Percentiles rank a stretch among this genome's conserved stretches.
These are phyloP conservation scores for Odobenus rosmarus DNA, from an alignment of 2,113 vertebrate genomes.

Conservation along the genomic window DNA sequence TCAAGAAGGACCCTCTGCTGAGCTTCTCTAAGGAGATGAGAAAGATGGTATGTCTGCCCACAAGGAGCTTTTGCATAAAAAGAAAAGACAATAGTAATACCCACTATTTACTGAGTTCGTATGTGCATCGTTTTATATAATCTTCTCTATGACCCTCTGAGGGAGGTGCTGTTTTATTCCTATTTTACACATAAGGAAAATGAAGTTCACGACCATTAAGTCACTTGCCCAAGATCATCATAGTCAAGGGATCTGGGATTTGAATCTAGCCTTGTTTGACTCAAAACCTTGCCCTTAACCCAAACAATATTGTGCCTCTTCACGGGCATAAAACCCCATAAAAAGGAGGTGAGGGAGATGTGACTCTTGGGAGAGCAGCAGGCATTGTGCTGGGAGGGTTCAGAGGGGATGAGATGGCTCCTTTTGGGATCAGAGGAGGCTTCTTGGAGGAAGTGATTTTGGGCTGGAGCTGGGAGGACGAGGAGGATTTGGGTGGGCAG, in stretches of 20 bases:
- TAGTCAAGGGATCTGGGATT: background rate
- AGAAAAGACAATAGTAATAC: background rate
- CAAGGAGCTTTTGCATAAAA: background rate
- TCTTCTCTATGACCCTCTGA: background rate
- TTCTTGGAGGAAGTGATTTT: background rate
- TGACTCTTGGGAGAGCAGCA: background rate
- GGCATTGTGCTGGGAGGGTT: background rate
- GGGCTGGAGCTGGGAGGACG: background rate
- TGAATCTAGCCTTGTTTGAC: background rate
- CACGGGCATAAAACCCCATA: background rate
- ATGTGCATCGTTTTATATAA: background rate
- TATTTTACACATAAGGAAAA: background rate
- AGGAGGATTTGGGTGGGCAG: background rate
- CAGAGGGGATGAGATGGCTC: background rate
- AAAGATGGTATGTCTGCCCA: background rate
- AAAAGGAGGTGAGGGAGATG: background rate
- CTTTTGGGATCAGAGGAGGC: background rate
- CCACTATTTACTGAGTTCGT: background rate
- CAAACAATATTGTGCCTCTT: background rate
- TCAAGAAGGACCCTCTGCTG: background rate
- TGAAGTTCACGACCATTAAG: background rate
- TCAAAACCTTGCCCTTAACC: background rate
- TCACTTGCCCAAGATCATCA: slow-evolving; percentile 10
- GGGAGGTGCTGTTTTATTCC: background rate
- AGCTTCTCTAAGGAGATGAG: background rate